A percentile compares a stretch with the other conserved stretches of the same genome.
phyloP scores from a whole-genome alignment of 2,797 vertebrate species.

The Smutsia temminckii region DNA sequence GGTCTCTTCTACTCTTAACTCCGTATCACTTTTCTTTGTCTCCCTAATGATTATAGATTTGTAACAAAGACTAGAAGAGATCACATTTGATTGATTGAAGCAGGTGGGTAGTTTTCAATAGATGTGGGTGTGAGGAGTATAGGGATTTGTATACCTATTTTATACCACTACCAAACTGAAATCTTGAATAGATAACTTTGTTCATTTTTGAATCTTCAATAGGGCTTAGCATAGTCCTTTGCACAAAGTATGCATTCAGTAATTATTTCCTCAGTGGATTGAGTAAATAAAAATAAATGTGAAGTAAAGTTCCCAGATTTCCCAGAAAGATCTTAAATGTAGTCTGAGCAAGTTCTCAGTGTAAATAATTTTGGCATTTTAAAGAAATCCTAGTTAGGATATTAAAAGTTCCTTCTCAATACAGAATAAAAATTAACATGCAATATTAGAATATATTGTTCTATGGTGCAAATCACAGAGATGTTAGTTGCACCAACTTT shows the following conservation, averaged over 20 bases:
- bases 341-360: background rate
- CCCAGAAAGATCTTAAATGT: background rate
- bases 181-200: background rate
- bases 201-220: background rate
- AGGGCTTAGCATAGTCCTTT: background rate
- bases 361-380: constrained; percentile 18
- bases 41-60: background rate
- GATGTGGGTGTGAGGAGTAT: too few species aligned
- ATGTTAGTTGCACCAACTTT: background rate
- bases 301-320: background rate
- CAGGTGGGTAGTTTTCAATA: too few species aligned
- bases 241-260: background rate
- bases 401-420: constrained; percentile 29
- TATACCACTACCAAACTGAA: background rate
- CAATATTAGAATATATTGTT: background rate
- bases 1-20: background rate
- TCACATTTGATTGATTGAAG: too few species aligned
- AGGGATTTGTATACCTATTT: background rate
- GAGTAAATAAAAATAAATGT: constrained; percentile 13
- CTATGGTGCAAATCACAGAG: background rate
- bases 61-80: too few species aligned
- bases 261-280: background rate
- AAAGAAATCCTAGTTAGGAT: constrained; percentile 14
- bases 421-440: background rate
- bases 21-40: background rate